Base-by-base conservation (phyloP, 2,113 vertebrate species). In the Oenanthe oenanthe region DNA sequence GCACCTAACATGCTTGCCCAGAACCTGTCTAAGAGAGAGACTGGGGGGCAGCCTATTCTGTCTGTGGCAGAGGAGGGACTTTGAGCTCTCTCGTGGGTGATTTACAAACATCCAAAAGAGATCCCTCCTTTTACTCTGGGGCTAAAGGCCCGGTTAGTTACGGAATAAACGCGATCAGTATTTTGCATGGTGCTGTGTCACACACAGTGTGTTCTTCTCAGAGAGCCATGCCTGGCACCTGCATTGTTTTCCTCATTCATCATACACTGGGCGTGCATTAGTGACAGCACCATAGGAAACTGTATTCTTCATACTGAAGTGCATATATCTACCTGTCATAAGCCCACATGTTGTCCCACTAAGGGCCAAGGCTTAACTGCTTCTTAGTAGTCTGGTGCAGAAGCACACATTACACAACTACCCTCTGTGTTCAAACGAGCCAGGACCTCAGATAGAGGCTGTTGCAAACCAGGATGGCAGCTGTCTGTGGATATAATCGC, bases 381-480 rank as follows among this genome's bases (percentile, higher is more conserved):
- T 89, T 96, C 90, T 92, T 85, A 88, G 94, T 58, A 94, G 85
- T 83, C 78, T 74, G 75, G 60, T 93, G 85, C 88, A 95, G 85
- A 60, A 90, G 79, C 12, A 0, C 60, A 61, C 43, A 42, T 88
- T 92, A 88, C 90, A 81, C 94, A 93, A 81, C 90, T 90, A 77
- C 88, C 76, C 88, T 95, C 96, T 91, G 95, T 94, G 93, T 72
- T 96, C 85, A 73, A 67, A 90, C 4, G 20, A 94, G 93, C 67
- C 88, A 24, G 32, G 70, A 53, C 43, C 82, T 93, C 85, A 38
- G 93, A 93, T 10, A 67, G 89, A 45, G 20, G 90, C 94, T 96
- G 93, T 77, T 95, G 94, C 90, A 93, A 90, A 96, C 75, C 92
- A 71, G 94, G 95, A 93, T 73, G 92, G 95, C 96, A 90, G 92